Evolutionary conservation across 2,888 invertebrate genomes (phyloP).

Genomic region (Caenorhabditis plicata): DNA sequence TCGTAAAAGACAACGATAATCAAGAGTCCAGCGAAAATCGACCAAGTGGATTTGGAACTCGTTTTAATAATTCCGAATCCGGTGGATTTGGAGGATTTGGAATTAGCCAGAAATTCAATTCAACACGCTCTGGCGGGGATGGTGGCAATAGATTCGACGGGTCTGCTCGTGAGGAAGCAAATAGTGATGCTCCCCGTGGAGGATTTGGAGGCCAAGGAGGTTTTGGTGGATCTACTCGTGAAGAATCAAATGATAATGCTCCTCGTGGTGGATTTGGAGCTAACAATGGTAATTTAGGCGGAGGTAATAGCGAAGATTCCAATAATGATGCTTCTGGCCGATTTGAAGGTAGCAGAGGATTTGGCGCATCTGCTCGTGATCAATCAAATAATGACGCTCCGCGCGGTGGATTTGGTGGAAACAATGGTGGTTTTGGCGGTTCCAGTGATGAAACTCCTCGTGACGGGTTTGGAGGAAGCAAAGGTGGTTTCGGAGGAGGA

Average conservation of each 20-base stretch:
- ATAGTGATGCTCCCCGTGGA: no score
- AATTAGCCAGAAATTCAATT: no score
- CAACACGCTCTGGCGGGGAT: no score
- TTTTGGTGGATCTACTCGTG: conserved; percentile 1
- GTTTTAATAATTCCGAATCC: neutral
- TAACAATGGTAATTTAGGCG: no score
- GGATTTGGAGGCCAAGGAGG: neutral
- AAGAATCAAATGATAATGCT: conserved; percentile 2
- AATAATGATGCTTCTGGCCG: no score
- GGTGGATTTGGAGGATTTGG: neutral
- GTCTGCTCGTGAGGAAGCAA: neutral
- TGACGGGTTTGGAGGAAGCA: conserved; percentile 3
- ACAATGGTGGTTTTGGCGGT: neutral
- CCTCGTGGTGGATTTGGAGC: no score
- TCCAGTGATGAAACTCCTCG: neutral
- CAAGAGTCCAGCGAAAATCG: no score
- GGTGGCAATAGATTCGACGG: conserved; percentile 1
- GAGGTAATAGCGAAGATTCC: no score
- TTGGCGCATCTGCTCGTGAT: no score
- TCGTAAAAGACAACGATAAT: no score
- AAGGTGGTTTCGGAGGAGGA: conserved; percentile 1
- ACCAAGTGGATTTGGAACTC: neutral
- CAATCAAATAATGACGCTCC: no score
- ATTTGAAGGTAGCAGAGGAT: no score
- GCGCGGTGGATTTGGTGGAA: conserved; percentile 8